Conservation (phyloP, 2,888 invertebrate genomes). For the Eledone cirrhosa region DNA sequence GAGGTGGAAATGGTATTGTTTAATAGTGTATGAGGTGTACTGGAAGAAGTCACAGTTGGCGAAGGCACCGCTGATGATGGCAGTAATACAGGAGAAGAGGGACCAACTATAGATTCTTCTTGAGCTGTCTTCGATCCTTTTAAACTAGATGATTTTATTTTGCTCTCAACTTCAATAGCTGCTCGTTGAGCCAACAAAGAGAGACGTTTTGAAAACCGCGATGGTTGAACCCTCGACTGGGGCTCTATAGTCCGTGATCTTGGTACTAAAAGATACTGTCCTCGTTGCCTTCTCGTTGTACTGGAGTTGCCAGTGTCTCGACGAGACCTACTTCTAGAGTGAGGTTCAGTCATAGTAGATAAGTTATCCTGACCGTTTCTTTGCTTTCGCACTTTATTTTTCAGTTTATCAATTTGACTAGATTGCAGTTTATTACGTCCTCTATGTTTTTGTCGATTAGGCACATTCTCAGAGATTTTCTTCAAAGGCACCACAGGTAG, state of each 20-base stretch:
- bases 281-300: not conserved
- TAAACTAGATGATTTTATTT: not conserved
- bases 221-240: conserved; percentile 3
- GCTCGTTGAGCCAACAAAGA: not conserved
- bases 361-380: not conserved
- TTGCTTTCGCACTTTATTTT: not conserved
- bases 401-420: conserved; percentile 3
- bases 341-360: not conserved
- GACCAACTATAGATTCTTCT: conserved; percentile 31
- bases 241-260: not conserved
- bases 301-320: not conserved
- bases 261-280: not conserved
- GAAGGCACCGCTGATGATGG: conserved; percentile 28
- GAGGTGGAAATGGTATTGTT: too few relatives aligned
- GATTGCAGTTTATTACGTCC: not conserved
- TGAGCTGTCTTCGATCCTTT: conserved; percentile 40
- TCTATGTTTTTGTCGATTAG: not conserved
- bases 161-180: not conserved
- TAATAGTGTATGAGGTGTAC: conserved; percentile 16
- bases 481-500: conserved; percentile 25
- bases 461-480: conserved; percentile 23
- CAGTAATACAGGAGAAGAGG: conserved; percentile 31
- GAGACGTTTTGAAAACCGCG: conserved; percentile 21
- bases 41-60: conserved; percentile 10
- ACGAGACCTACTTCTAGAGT: not conserved